Evolutionary conservation across 1,140 invertebrate genomes (phyloP).

Genomic region (Galleria mellonella): DNA sequence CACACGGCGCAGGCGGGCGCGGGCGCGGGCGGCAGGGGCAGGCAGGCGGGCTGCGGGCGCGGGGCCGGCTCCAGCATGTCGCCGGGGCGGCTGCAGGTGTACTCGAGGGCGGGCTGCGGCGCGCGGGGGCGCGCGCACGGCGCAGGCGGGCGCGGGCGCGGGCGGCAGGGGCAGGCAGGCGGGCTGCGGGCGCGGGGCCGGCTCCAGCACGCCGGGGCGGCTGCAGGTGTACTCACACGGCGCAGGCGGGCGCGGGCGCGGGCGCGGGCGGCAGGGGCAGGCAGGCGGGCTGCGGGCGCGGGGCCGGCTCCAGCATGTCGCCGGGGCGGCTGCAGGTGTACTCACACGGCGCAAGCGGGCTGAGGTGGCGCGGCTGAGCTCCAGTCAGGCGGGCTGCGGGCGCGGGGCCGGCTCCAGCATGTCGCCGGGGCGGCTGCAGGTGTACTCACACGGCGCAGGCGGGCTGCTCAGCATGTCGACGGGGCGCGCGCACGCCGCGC

Average conservation of each 20-base stretch:
- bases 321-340: too few species aligned
- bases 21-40: too few species aligned
- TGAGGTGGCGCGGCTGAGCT: constrained; percentile 23
- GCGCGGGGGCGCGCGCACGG: constrained; percentile 71
- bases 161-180: constrained; percentile 44
- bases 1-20: constrained; percentile 28
- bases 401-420: constrained; percentile 41
- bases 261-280: too few species aligned
- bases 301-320: too few species aligned
- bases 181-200: constrained; percentile 75
- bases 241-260: too few species aligned
- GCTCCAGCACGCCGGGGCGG: constrained; percentile 59
- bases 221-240: too few species aligned
- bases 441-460: constrained; percentile 24
- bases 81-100: too few species aligned
- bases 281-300: too few species aligned
- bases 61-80: constrained; percentile 14
- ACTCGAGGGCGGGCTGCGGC: constrained; percentile 46
- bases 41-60: too few species aligned
- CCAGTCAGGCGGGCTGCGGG: constrained; percentile 34
- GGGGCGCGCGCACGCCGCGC: constrained; percentile 48
- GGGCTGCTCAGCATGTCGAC: constrained; percentile 52
- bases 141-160: constrained; percentile 86
- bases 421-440: constrained; percentile 30
- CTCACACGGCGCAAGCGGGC: too few species aligned